These are phyloP conservation scores for Notospermus geniculatus DNA, from an alignment of 1,140 invertebrate genomes.

Conservation along the genomic window DNA sequence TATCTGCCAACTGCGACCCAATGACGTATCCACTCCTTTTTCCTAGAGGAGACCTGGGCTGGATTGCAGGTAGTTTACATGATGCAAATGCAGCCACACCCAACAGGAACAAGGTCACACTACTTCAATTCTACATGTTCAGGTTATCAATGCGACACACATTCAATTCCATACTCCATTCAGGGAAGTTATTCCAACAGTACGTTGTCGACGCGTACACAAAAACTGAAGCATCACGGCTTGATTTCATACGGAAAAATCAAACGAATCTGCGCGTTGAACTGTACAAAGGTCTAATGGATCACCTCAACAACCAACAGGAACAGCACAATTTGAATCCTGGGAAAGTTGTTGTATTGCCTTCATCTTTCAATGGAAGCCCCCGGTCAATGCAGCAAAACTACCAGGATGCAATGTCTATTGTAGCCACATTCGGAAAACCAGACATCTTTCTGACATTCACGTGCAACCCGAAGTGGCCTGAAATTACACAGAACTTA, in stretches of 20 bases:
- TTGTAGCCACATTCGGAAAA: slow-evolving; percentile 40
- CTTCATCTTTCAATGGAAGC: neutral
- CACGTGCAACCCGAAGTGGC: slow-evolving; percentile 60
- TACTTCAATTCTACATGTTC: slow-evolving; percentile 22
- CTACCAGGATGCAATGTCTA: slow-evolving; percentile 4
- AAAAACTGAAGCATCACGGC: slow-evolving; percentile 43
- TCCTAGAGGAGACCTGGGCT: no score
- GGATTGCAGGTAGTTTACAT: no score
- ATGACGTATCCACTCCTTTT: no score
- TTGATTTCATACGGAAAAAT: slow-evolving; percentile 37
- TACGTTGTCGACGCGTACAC: slow-evolving; percentile 37
- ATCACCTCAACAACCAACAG: slow-evolving; percentile 25
- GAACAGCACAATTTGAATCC: slow-evolving; percentile 23
- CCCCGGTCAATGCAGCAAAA: slow-evolving; percentile 9
- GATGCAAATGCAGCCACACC: no score
- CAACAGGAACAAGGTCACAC: neutral
- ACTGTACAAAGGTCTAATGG: slow-evolving; percentile 19
- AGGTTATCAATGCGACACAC: slow-evolving; percentile 12
- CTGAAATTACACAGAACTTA: slow-evolving; percentile 47
- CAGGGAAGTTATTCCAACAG: slow-evolving; percentile 40
- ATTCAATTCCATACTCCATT: slow-evolving; percentile 35
- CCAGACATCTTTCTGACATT: slow-evolving; percentile 38
- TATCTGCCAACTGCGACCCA: no score
- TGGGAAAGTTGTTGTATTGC: slow-evolving; percentile 31
- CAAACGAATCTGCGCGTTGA: slow-evolving; percentile 25